Conservation (phyloP, 2,888 invertebrate genomes). For the Oconnorella tubifera region DNA sequence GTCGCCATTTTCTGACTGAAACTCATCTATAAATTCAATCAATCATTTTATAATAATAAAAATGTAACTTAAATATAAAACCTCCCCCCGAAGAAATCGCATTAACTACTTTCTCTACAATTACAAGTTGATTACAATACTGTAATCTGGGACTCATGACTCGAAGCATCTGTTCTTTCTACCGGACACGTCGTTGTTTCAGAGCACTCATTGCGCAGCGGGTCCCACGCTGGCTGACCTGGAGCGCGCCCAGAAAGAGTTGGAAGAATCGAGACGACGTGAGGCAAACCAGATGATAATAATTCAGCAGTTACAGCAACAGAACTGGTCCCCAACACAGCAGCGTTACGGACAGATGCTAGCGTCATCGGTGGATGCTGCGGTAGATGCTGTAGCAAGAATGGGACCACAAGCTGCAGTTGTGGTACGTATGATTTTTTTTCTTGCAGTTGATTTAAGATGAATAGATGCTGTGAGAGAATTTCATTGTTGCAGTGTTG, state of each 20-base stretch:
- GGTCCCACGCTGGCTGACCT: constrained; percentile 5
- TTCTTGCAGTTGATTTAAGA: no score
- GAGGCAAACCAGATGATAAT: constrained; percentile 21
- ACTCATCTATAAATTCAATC: no score
- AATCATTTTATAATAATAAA: no score
- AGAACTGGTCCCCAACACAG: constrained; percentile 10
- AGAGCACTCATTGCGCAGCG: neutral
- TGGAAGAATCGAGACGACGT: constrained; percentile 17
- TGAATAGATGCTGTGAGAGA: no score
- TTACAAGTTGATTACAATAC: no score
- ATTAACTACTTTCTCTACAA: no score
- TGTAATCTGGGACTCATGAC: neutral
- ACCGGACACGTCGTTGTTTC: neutral
- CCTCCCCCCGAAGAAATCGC: no score
- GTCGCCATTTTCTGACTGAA: no score
- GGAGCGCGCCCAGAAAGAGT: constrained; percentile 14
- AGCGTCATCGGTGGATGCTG: neutral
- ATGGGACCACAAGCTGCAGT: no score
- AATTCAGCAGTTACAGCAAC: constrained; percentile 20
- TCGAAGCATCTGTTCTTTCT: neutral
- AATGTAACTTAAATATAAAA: no score
- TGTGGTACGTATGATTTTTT: no score
- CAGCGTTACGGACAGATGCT: neutral
- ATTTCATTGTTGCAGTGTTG: no score
- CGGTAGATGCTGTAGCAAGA: constrained; percentile 3